phyloP scores from a whole-genome alignment of 2,888 invertebrate species.

The Polyommatus icarus region DNA sequence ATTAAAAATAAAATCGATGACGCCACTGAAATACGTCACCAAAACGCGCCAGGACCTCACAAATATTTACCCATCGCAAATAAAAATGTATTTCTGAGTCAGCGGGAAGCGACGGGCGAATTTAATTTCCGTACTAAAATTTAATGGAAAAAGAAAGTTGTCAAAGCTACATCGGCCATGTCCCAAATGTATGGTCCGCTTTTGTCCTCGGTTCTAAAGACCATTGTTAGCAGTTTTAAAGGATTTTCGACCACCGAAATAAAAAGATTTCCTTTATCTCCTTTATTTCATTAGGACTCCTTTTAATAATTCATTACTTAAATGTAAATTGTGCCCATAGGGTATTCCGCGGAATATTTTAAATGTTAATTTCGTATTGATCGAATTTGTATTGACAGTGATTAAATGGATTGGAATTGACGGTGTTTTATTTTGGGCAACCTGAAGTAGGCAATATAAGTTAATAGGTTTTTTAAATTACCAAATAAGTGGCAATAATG shows the following conservation, averaged over 20 bases:
- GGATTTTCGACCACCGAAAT: slow-evolving; percentile 19
- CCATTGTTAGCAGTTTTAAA: slow-evolving; percentile 15
- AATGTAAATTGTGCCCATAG: slow-evolving; percentile 14
- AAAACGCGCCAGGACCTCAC: background rate
- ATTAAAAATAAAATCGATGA: no score
- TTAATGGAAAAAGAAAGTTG: slow-evolving; percentile 27
- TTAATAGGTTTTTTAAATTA: no score
- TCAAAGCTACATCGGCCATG: slow-evolving; percentile 18
- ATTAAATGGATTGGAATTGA: background rate
- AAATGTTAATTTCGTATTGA: background rate
- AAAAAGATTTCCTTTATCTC: background rate
- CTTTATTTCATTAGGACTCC: background rate
- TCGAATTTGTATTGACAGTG: background rate
- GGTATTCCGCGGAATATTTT: background rate
- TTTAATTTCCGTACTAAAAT: slow-evolving; percentile 27
- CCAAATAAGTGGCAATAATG: no score
- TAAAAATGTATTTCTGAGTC: slow-evolving; percentile 16
- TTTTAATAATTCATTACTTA: background rate
- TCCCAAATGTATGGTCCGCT: slow-evolving; percentile 8
- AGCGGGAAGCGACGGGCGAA: slow-evolving; percentile 20
- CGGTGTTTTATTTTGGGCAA: background rate
- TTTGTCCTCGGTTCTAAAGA: slow-evolving; percentile 21
- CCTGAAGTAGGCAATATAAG: background rate
- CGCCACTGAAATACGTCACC: background rate
- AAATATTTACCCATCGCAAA: slow-evolving; percentile 4